Conservation (phyloP, 2,888 invertebrate genomes). For the Leucophenga maculata region DNA sequence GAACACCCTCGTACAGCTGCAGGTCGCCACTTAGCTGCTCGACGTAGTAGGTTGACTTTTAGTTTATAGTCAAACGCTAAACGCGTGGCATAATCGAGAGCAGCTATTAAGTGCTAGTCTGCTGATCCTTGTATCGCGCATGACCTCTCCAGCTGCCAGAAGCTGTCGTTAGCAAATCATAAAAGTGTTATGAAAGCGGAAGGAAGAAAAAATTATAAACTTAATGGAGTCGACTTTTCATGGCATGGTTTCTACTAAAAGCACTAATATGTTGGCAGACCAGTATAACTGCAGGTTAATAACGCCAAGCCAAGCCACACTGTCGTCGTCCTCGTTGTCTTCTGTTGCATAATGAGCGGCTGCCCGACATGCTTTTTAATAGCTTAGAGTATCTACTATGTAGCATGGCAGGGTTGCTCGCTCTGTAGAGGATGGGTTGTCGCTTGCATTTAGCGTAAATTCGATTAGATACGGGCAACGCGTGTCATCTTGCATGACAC, state of each 20-base stretch:
- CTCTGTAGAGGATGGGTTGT: background rate
- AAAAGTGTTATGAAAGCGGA: conserved; percentile 7
- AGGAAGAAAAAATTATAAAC: conserved; percentile 15
- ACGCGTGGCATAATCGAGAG: conserved; percentile 15
- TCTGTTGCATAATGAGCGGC: background rate
- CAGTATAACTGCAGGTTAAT: conserved; percentile 23
- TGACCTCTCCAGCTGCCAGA: background rate
- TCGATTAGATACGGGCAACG: conserved; percentile 23
- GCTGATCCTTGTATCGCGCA: background rate
- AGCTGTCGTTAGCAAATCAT: conserved; percentile 26
- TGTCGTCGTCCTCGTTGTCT: background rate
- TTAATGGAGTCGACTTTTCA: background rate
- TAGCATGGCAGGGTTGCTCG: background rate
- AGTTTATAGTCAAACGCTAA: background rate
- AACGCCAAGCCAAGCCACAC: background rate
- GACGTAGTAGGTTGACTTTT: conserved; percentile 7
- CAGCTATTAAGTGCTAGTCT: conserved; percentile 13
- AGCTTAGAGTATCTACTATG: too few species aligned
- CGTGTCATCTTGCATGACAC: conserved; percentile 23
- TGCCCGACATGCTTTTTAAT: background rate
- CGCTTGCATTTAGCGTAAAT: conserved; percentile 22
- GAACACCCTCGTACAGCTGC: background rate
- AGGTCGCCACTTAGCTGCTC: background rate
- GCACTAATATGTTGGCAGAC: conserved; percentile 2
- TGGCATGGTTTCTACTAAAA: background rate